Base-by-base conservation (phyloP, 2,113 vertebrate species). In the Pipa parva region DNA sequence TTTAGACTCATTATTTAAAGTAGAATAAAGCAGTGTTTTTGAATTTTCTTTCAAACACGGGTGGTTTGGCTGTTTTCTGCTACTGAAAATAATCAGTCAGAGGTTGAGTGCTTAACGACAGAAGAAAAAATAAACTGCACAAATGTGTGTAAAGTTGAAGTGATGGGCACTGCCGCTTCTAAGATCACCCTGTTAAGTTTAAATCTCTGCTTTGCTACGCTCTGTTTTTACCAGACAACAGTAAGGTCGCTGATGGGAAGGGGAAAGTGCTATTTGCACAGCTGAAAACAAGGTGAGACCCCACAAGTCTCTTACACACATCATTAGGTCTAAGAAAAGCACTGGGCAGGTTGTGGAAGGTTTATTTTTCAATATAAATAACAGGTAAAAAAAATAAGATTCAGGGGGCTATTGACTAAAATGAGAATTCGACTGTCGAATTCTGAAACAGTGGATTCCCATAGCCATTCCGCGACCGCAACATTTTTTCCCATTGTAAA, bases 221-320 rank as follows among this genome's bases (percentile, higher is more conserved):
- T 21, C 52, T 71, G 80, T 81, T 86, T n/a, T 77, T 74, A 80
- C 79, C 75, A 78, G 71, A 72, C 76, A 28, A n/a, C 29, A 76
- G 66, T 66, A 74, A 71, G 81, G 81, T 76, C 80, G 78, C 74
- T 77, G 79, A 87, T 83, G 84, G 77, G 81, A 83, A 81, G 54
- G 76, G 80, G 77, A 87, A 87, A 84, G 74, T 85, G 85, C 83
- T 97, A 91, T 98, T 98, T 97, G 91, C 91, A 96, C 95, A 98
- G 95, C 95, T 98, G 95, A 97, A 87, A 89, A 84, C 93, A 95
- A 94, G 94, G 93, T 96, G 95, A 93, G 91, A 92, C 92, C 92
- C 89, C 87, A 84, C 90, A 93, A 92, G 89, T 84, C 85, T 85
- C 84, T 95, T 91, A 91, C 92, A 93, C 92, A 95, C 91, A 92